A percentile compares a stretch with the other conserved stretches of the same genome.
Conservation (phyloP, 2,888 invertebrate genomes). For the Geophilus truncorum region DNA sequence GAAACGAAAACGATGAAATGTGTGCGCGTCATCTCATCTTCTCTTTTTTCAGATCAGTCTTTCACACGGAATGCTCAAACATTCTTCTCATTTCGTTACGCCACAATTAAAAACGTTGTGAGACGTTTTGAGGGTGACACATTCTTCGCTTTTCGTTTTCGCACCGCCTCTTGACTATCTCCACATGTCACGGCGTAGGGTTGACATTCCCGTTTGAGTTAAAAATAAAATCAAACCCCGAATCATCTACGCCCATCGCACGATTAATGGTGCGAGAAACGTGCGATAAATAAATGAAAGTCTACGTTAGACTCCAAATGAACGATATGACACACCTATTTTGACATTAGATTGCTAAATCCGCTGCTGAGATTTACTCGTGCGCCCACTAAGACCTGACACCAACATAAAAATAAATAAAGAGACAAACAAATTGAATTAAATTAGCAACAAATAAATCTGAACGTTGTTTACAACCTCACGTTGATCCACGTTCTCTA, state of each 20-base stretch:
- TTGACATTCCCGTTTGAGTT: neutral
- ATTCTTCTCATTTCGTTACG: neutral
- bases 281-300: neutral
- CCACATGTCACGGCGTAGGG: neutral
- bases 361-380: neutral
- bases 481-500: neutral
- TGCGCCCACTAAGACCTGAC: neutral
- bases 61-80: neutral
- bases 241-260: slow-evolving; percentile 9
- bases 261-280: slow-evolving; percentile 16
- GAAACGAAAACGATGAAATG: neutral
- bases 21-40: neutral
- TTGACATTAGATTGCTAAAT: neutral
- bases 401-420: neutral
- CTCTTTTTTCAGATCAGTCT: neutral
- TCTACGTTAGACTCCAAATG: neutral
- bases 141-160: slow-evolving; percentile 6
- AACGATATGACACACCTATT: neutral
- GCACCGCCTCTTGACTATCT: slow-evolving; percentile 12
- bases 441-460: neutral
- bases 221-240: slow-evolving; percentile 13
- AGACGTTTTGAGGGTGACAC: slow-evolving; percentile 14
- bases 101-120: slow-evolving; percentile 1
- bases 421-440: neutral
- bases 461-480: neutral